Evolutionary conservation across 1,140 invertebrate species (phyloP).

Genomic region (Pantala flavescens): DNA sequence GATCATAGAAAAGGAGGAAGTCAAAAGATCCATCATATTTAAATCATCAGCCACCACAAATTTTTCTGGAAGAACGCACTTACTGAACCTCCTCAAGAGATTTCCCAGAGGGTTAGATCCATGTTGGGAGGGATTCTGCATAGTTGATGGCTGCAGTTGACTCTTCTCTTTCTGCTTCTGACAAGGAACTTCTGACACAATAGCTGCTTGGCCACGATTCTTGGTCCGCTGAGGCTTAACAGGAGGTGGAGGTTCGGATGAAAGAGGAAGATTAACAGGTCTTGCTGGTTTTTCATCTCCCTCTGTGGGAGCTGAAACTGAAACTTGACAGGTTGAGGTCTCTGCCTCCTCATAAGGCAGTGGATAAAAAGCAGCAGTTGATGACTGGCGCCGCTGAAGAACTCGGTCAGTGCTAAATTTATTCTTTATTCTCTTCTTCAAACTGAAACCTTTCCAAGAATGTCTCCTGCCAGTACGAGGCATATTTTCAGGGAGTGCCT

Average conservation of each 20-base stretch:
- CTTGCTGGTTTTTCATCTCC: neutral
- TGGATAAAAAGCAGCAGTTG: neutral
- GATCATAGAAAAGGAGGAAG: neutral
- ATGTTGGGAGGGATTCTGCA: neutral
- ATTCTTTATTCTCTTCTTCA: constrained; percentile 45
- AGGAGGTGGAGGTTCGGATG: neutral
- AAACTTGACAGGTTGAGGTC: neutral
- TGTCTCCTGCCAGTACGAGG: constrained; percentile 23
- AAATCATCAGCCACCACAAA: neutral
- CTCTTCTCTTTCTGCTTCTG: neutral
- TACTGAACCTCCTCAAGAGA: constrained; percentile 74
- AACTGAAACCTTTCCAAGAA: constrained; percentile 49
- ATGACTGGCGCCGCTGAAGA: neutral
- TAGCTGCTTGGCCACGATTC: neutral
- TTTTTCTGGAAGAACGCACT: constrained; percentile 42
- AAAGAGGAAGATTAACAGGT: neutral
- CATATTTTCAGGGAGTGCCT: constrained; percentile 13
- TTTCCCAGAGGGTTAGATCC: constrained; percentile 37
- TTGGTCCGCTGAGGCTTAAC: neutral
- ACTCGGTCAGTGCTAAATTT: neutral
- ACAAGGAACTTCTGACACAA: neutral
- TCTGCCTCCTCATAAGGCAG: neutral
- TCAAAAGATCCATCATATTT: neutral
- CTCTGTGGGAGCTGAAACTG: neutral
- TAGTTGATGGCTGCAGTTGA: neutral